Conservation (phyloP, 2,113 vertebrate genomes). For the Leucopsar rothschildi region DNA sequence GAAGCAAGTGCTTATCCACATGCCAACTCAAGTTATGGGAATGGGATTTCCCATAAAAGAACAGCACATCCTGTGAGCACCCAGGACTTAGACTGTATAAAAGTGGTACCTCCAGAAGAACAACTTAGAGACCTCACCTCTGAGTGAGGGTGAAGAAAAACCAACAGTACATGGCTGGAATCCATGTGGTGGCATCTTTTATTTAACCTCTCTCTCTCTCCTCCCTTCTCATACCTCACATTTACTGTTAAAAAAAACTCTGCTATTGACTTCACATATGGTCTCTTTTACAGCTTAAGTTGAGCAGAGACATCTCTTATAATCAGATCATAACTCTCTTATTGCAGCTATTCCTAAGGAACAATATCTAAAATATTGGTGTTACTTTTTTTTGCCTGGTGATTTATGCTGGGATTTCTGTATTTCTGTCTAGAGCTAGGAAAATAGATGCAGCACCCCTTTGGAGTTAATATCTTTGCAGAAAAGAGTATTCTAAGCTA, state of each 20-base stretch:
- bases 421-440: neutral
- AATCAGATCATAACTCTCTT: neutral
- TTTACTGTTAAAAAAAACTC: neutral
- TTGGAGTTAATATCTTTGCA: neutral
- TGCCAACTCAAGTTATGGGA: neutral
- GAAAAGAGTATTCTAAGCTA: neutral
- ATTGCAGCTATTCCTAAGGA: neutral
- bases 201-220: neutral
- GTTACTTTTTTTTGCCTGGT: neutral
- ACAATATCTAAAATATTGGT: neutral
- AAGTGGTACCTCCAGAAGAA: neutral
- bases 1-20: neutral
- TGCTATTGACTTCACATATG: neutral
- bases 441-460: neutral
- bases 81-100: neutral
- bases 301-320: neutral
- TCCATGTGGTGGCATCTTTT: accelerated
- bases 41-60: neutral
- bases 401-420: neutral
- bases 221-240: neutral
- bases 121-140: neutral
- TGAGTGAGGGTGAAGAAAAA: neutral
- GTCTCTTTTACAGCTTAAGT: neutral
- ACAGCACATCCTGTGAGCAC: too few species aligned
- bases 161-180: neutral